Evolutionary conservation across 1,140 invertebrate genomes (phyloP).

Genomic region (Cheumatopsyche charites): DNA sequence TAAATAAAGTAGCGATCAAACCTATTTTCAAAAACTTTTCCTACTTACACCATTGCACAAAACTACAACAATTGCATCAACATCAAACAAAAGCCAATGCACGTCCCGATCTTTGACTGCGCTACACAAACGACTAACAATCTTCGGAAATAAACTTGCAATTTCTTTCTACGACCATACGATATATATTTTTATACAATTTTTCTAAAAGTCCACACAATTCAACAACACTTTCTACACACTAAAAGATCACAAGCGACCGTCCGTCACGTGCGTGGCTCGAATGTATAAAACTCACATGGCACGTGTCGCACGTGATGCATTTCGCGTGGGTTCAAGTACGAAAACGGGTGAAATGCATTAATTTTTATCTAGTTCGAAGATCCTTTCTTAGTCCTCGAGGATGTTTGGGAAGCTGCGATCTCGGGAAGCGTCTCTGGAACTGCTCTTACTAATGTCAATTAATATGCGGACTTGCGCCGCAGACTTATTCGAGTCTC

Average conservation of each 20-base stretch:
- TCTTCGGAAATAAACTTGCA: no score
- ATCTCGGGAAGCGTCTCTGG: not conserved
- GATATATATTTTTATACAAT: not conserved
- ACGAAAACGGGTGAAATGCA: not conserved
- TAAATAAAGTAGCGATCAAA: no score
- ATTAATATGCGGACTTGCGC: constrained; percentile 6
- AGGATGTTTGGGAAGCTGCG: not conserved
- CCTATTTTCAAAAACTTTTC: no score
- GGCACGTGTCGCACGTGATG: constrained; percentile 28
- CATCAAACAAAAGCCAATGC: no score
- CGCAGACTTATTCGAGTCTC: constrained; percentile 10
- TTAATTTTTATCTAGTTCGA: not conserved
- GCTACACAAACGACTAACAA: no score
- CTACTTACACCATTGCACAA: no score
- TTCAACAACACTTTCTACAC: no score
- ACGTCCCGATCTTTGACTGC: no score
- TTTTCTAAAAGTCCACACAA: not conserved
- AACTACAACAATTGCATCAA: no score
- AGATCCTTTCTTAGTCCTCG: not conserved
- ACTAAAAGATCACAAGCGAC: not conserved
- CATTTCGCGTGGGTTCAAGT: not conserved
- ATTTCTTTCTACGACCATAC: no score
- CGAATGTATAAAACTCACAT: constrained; percentile 7
- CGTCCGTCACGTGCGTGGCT: constrained; percentile 13
- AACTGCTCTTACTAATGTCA: constrained; percentile 2